These are phyloP conservation scores for Arizona elegans DNA, from an alignment of 2,113 vertebrate species.

Conservation along the genomic window DNA sequence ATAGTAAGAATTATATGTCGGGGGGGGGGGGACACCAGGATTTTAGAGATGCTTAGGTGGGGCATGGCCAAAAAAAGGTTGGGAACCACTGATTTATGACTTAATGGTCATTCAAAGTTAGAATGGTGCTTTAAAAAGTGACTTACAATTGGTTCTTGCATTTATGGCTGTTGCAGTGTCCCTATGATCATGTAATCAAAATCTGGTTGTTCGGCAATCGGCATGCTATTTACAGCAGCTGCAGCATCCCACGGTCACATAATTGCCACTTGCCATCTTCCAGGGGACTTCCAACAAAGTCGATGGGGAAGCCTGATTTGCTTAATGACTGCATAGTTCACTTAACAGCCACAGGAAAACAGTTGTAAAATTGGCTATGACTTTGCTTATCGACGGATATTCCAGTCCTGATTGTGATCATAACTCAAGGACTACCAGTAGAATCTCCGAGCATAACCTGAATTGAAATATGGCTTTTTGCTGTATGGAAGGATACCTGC, in stretches of 20 bases:
- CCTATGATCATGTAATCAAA: background rate
- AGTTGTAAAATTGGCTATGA: background rate
- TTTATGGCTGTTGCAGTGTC: background rate
- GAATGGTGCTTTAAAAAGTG: background rate
- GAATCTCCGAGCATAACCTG: background rate
- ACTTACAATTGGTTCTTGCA: background rate
- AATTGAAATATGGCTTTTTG: background rate
- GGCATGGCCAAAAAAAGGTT: too few species aligned
- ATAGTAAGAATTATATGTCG: too few species aligned
- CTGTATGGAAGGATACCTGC: background rate
- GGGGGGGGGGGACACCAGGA: too few species aligned
- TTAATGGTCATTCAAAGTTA: background rate
- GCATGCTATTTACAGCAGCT: background rate
- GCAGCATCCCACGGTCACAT: background rate
- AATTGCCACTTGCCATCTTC: background rate
- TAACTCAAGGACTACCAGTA: background rate
- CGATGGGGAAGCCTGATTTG: background rate
- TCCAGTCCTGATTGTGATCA: background rate
- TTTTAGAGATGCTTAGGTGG: too few species aligned
- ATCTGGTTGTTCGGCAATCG: background rate
- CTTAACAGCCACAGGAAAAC: background rate
- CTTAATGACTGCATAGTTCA: background rate
- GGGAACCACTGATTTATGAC: background rate
- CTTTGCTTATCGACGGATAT: background rate
- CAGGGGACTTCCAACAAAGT: background rate